Conservation (phyloP, 2,888 invertebrate genomes). For the Cenopis cana region DNA sequence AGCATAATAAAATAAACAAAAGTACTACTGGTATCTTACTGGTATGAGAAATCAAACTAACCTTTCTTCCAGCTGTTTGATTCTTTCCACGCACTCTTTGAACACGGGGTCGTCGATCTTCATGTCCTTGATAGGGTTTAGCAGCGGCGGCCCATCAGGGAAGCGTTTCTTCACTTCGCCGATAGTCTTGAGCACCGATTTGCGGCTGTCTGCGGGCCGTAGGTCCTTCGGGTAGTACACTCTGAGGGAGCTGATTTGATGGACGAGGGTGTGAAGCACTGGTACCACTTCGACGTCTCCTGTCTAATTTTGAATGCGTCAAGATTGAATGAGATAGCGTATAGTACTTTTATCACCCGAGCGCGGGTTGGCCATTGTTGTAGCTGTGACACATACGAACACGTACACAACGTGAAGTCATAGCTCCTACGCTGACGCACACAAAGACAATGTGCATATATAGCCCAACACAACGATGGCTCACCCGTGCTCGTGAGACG, state of each 20-base stretch:
- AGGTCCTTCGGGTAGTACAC: constrained; percentile 96
- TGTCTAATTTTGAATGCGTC: constrained; percentile 69
- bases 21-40: too few relatives aligned
- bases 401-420: too few relatives aligned
- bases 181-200: constrained; percentile 93
- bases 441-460: too few relatives aligned
- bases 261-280: constrained; percentile 92
- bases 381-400: too few relatives aligned
- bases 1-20: too few relatives aligned
- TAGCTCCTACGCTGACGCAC: too few relatives aligned
- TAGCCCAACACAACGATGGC: too few relatives aligned
- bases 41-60: too few relatives aligned
- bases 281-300: constrained; percentile 97
- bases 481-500: too few relatives aligned
- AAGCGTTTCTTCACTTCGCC: constrained; percentile 96
- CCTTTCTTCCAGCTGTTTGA: constrained; percentile 92
- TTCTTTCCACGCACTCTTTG: constrained; percentile 91
- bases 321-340: background rate
- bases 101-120: constrained; percentile 94
- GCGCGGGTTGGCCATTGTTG: too few relatives aligned
- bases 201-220: constrained; percentile 92
- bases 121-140: constrained; percentile 98
- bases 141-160: constrained; percentile 92
- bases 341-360: too few relatives aligned
- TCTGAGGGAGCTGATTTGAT: constrained; percentile 94